phyloP scores from a whole-genome alignment of 2,797 vertebrate genomes.

The Lepus townsendii region DNA sequence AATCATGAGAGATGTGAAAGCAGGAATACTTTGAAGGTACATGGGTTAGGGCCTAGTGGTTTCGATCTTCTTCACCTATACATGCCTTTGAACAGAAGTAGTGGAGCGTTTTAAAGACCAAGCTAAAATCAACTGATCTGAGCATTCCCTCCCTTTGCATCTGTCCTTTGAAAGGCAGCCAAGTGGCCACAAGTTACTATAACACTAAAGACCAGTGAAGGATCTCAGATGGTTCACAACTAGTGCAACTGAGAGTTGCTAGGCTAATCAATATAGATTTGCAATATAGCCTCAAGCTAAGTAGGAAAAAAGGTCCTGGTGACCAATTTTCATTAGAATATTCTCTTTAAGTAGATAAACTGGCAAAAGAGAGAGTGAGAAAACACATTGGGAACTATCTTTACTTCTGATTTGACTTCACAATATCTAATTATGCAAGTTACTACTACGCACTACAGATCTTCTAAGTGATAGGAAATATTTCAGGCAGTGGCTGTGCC shows the following conservation, averaged over 20 bases:
- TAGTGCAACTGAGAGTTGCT: conserved; percentile 36
- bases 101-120: background rate
- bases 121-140: background rate
- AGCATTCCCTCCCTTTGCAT: background rate
- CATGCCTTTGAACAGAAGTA: background rate
- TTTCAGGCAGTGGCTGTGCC: conserved; percentile 67
- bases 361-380: background rate
- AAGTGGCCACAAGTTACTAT: background rate
- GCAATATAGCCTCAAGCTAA: background rate
- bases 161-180: background rate
- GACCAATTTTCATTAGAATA: background rate
- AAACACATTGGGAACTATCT: background rate
- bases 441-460: background rate
- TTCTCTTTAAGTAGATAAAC: background rate
- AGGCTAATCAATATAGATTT: conserved; percentile 3
- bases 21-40: background rate
- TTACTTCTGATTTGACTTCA: conserved; percentile 51
- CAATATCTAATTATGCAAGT: conserved; percentile 72
- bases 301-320: background rate
- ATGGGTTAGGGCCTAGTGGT: background rate
- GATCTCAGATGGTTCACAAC: background rate
- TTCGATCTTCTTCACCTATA: background rate
- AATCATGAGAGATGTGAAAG: background rate
- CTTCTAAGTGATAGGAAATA: conserved; percentile 70
- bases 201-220: background rate